Conservation (phyloP, 2,113 vertebrate genomes). For the Clarias batrachus region DNA sequence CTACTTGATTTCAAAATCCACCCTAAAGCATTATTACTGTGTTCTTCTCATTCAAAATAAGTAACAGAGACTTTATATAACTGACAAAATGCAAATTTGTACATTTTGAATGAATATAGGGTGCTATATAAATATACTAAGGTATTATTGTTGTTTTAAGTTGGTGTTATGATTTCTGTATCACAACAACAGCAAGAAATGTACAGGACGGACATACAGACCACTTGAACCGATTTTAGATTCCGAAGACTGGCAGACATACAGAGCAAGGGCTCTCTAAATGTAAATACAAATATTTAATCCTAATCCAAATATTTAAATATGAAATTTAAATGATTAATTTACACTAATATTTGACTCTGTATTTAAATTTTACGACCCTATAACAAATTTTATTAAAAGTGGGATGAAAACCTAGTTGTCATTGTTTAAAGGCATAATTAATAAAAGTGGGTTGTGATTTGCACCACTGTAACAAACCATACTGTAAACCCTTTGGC, state of each 20-base stretch:
- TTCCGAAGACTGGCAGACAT: not conserved
- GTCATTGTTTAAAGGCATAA: not conserved
- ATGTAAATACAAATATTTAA: not conserved
- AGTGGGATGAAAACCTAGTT: not conserved
- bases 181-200: not conserved
- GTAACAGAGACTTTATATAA: not conserved
- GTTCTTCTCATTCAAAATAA: constrained; percentile 11
- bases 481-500: not conserved
- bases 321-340: not conserved
- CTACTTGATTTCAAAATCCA: constrained; percentile 36
- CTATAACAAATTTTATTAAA: not conserved
- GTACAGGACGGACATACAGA: not conserved
- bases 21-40: not conserved
- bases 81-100: not conserved
- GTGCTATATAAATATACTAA: not conserved
- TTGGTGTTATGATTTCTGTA: not conserved
- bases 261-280: not conserved
- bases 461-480: not conserved
- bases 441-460: not conserved
- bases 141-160: not conserved
- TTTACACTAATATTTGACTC: not conserved
- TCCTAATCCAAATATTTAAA: not conserved
- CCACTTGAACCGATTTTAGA: not conserved
- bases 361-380: not conserved
- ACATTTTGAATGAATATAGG: not conserved